Evolutionary conservation across 2,888 invertebrate genomes (phyloP), one percentile per base, ranked within the genome.

Genomic region (Synanthedon myopaeformis): DNA sequence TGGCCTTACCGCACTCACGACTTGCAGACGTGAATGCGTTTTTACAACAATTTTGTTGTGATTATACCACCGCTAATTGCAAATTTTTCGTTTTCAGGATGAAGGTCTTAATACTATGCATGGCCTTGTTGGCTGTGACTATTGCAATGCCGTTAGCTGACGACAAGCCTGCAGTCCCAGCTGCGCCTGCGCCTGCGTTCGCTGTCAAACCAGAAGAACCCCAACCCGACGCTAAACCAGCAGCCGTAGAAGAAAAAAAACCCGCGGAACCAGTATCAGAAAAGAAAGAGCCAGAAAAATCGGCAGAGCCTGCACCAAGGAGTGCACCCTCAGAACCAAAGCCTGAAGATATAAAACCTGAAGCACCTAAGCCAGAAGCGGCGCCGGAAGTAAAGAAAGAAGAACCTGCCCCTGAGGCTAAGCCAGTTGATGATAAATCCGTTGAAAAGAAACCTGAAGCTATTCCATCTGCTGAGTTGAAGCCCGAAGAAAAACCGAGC

Each of bases 91-190:
- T 55, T 70, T 87, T 59, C 88, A 91, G 90, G 82, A 92, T 91
- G 91, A 91, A 90, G 88, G 79, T 91, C 72, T 82, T 91, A 74
- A 66, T 91, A 69, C 70, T 91, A 73, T 87, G 89, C 67, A 73
- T 91, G 69, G 86, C 91, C 74, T 79, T 91, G 66, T 86, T 89
- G 72, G 88, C 77, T 72, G 89, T 74, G 72, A 88, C 72, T 76
- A 66, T 89, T 66, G 89, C 91, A 45, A 89, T 90, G 89, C 92
- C 92, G 52, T 79, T 92, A 49, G 90, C 89, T 45, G 91, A 91
- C 55, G 74, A 77, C 45, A 69, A 69, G 52, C 64, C 69, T 52
- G 73, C 73, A 23, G 72, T 67, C 54, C 70, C 71, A 11, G 63
- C 63, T 48, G 69, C 69, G 55, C 61, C 67, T 28, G 62, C 59